Percentiles rank a stretch among this genome's conserved stretches.
Conservation (phyloP, 2,113 vertebrate species). For the Irena cyanogastra region DNA sequence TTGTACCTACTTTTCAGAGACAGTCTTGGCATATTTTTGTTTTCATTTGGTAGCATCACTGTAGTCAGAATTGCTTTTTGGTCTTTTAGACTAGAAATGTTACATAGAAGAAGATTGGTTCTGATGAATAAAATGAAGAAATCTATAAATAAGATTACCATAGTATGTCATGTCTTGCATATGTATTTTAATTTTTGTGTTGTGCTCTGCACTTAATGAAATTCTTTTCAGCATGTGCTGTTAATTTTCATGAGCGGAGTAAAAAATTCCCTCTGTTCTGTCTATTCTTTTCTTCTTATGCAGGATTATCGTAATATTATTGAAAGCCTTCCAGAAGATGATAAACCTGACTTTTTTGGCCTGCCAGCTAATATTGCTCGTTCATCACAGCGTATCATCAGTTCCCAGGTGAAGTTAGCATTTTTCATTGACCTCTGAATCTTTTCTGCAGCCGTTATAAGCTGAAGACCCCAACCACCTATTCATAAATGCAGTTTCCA, state of each 20-base stretch:
- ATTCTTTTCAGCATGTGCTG: background rate
- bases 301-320: slow-evolving; percentile 91
- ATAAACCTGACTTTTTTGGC: slow-evolving; percentile 92
- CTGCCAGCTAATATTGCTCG: slow-evolving; percentile 93
- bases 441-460: background rate
- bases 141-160: background rate
- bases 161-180: background rate
- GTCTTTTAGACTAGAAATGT: background rate
- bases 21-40: background rate
- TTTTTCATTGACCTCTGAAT: background rate
- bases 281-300: background rate
- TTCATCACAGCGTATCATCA: slow-evolving; percentile 91
- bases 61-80: background rate
- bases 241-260: background rate
- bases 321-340: slow-evolving; percentile 91
- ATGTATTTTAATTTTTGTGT: background rate
- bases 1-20: background rate
- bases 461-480: background rate
- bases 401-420: slow-evolving; percentile 81
- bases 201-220: background rate
- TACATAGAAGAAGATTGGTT: background rate
- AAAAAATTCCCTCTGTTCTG: background rate
- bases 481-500: background rate
- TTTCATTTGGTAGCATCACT: background rate
- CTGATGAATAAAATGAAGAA: background rate